Conservation (phyloP, 2,888 invertebrate species). For the Acrobasis consociella region DNA sequence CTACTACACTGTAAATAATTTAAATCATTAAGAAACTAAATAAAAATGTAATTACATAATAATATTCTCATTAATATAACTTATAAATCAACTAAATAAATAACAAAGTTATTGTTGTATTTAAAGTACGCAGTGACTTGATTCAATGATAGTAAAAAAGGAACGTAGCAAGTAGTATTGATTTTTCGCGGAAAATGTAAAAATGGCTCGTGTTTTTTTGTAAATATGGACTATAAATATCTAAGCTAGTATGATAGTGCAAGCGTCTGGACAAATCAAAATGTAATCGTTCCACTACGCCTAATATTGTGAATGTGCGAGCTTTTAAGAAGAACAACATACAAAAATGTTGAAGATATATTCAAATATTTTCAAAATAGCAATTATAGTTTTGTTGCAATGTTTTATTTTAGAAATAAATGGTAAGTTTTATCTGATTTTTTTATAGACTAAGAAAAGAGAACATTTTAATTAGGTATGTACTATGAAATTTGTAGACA, state of each 20-base stretch:
- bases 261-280: background rate
- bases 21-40: background rate
- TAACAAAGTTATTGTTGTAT: too few relatives aligned
- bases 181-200: slow-evolving; percentile 52
- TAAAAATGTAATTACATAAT: too few relatives aligned
- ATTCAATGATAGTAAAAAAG: slow-evolving; percentile 33
- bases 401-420: slow-evolving; percentile 42
- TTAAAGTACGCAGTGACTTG: background rate
- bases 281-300: background rate
- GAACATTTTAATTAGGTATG: too few relatives aligned
- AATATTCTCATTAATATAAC: too few relatives aligned
- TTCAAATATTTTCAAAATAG: slow-evolving; percentile 39
- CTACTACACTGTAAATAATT: background rate
- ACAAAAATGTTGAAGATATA: slow-evolving; percentile 34
- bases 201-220: slow-evolving; percentile 29
- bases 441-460: too few relatives aligned
- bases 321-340: background rate
- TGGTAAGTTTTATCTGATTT: slow-evolving; percentile 35
- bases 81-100: too few relatives aligned
- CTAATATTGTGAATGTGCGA: background rate
- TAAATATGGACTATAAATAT: slow-evolving; percentile 28
- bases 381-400: slow-evolving; percentile 41
- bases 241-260: slow-evolving; percentile 1
- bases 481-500: too few relatives aligned
- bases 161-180: slow-evolving; percentile 46